These are phyloP conservation scores for Morone saxatilis DNA, from an alignment of 2,113 vertebrate species.

Conservation along the genomic window DNA sequence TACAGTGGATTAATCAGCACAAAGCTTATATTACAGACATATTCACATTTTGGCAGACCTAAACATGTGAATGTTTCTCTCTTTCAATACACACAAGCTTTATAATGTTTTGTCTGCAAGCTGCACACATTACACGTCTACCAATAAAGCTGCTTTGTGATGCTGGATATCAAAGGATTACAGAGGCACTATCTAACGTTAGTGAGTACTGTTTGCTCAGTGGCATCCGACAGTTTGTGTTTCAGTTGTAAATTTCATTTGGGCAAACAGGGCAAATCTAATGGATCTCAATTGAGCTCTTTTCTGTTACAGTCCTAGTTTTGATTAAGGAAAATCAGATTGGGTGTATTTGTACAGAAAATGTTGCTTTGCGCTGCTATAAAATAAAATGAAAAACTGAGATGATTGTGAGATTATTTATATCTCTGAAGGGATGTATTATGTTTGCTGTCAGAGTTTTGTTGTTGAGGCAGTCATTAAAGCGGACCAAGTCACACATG, in stretches of 20 bases:
- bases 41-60: neutral
- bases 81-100: neutral
- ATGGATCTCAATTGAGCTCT: neutral
- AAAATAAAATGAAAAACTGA: neutral
- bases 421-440: no score
- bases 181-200: neutral
- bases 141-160: neutral
- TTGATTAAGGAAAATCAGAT: neutral
- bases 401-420: neutral
- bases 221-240: neutral
- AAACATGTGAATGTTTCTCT: neutral
- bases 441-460: neutral
- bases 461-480: neutral
- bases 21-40: neutral
- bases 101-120: no score
- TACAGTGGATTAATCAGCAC: neutral
- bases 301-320: neutral
- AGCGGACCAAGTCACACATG: neutral
- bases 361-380: neutral
- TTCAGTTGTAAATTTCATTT: neutral
- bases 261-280: constrained; percentile 2
- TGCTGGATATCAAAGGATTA: neutral
- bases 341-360: neutral
- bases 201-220: neutral
- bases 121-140: neutral